Evolutionary conservation across 1,140 invertebrate species (phyloP), one percentile per base, ranked within the genome.

Genomic region (Saccostrea echinata): DNA sequence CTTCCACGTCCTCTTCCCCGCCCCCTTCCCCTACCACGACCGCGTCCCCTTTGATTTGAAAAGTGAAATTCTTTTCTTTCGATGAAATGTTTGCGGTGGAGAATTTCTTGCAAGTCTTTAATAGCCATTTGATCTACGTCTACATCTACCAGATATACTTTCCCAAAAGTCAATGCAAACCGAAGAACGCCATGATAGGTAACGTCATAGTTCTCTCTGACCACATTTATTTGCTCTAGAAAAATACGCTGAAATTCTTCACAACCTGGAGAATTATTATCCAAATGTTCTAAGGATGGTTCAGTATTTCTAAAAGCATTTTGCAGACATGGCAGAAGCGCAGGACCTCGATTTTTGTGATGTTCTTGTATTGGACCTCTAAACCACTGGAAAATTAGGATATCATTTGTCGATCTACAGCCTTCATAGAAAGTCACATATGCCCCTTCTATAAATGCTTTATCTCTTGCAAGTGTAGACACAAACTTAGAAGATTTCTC

Each of bases 401-500:
- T 61, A 35, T 85, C 57, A 35, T 35, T 30, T 43, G 57, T 35
- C 35, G 57, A 33, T 68, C 33, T 71, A 9, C 51, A 18, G 12
- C 84, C 84, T 35, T 85, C 61, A 24, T 68, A 85, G 24, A 85
- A 21, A 35, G 33, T 61, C 21, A 68, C 68, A 57, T 68, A 85
- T 11, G 84, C 84, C n/a, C 84, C 84, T 68, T 57, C 57, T 68
- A 85, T 68, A 33, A 85, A 85, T 4, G 57, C 84, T 68, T 43
- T 85, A 24, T 85, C 84, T 35, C 84, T 61, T 4, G 84, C 55
- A 24, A 18, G 6, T 4, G 84, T 85, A 4, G 57, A 55, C 1
- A 85, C 51, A 30, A 85, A 85, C 57, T 85, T 85, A 9, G 84
- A 85, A 16, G 84, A 85, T 85, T 85, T 85, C 1, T 85, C 84